Evolutionary conservation across 2,113 vertebrate genomes (phyloP), one percentile per base, ranked within the genome.

Genomic region (Passer montanus): DNA sequence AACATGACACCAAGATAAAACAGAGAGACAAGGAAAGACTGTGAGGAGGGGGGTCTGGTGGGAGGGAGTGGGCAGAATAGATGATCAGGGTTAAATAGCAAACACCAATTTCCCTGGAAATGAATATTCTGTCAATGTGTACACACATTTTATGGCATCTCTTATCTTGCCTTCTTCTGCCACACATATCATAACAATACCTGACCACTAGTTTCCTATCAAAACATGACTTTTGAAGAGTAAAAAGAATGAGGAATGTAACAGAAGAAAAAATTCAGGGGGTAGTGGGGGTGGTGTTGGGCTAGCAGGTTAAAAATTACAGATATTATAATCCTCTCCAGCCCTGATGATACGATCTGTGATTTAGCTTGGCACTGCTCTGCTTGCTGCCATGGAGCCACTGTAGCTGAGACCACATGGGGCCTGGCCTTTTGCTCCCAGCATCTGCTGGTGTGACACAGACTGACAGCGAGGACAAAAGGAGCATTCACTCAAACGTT

Each of bases 361-460:
- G 75, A 83, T 93, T 83, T 90, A 94, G 49, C 35, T 47, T 84
- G 90, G 88, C 90, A 88, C 41, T 84, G 56, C 76, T 93, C 41
- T 91, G 83, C 85, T 94, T 83, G 86, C 92, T 96, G 82, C 85
- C 76, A 68, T 75, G 60, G 85, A 94, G 69, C 58, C 87, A 3
- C 89, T 43, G 74, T 27, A 76, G 78, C 90, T 86, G 46, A 88
- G 76, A 92, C 88, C 93, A 86, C 79, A 69, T 49, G 93, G 69
- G 94, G 80, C 80, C 80, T 90, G 93, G 76, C 96, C 94, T 95
- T 95, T 96, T 94, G 83, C 90, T 96, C 92, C 66, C 79, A 87
- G 92, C 92, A 96, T 96, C 95, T 96, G 93, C 78, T 93, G 62
- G 67, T 74, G 50, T 92, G 93, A 95, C 85, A 96, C 64, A 94